Percentiles rank a stretch among this genome's conserved stretches.
These are phyloP conservation scores for Darevskia mixta DNA, from an alignment of 2,797 vertebrate genomes.

Conservation along the genomic window DNA sequence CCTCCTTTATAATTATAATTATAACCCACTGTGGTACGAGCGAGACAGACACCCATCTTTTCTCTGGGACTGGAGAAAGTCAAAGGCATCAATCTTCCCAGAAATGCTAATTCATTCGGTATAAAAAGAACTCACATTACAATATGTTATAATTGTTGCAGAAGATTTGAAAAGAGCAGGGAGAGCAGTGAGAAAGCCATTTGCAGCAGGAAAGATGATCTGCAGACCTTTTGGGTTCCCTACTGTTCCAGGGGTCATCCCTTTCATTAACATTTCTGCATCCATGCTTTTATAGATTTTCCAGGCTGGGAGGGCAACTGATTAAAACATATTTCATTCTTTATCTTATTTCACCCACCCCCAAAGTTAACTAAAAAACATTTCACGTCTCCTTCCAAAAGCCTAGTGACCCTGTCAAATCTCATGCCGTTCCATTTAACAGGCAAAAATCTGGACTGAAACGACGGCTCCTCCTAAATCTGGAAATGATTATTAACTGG, in stretches of 20 bases:
- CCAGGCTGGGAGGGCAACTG: slow-evolving; percentile 4
- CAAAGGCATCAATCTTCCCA: slow-evolving; percentile 6
- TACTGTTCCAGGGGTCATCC: not conserved
- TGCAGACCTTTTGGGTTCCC: slow-evolving; percentile 11
- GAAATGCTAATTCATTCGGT: slow-evolving; percentile 20
- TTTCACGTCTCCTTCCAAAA: not conserved
- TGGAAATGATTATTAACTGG: slow-evolving; percentile 47
- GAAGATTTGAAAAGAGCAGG: not conserved
- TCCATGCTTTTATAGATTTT: slow-evolving; percentile 5
- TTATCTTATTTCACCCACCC: not conserved
- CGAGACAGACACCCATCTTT: not conserved
- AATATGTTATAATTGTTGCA: slow-evolving; percentile 10
- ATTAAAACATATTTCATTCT: slow-evolving; percentile 22
- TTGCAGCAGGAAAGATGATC: not conserved
- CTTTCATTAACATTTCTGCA: slow-evolving; percentile 19
- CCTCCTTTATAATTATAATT: slow-evolving; percentile 7
- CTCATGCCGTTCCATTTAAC: slow-evolving; percentile 38
- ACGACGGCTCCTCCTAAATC: slow-evolving; percentile 32
- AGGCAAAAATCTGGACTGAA: slow-evolving; percentile 34
- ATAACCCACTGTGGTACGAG: slow-evolving; percentile 7
- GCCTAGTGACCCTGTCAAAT: slow-evolving; percentile 16
- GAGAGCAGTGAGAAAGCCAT: slow-evolving; percentile 9
- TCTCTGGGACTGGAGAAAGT: slow-evolving; percentile 3
- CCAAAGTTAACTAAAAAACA: not conserved
- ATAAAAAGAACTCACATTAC: slow-evolving; percentile 14